Evolutionary conservation across 92 coral and sea anemone species (phyloP).

Genomic region (Porites lobata): DNA sequence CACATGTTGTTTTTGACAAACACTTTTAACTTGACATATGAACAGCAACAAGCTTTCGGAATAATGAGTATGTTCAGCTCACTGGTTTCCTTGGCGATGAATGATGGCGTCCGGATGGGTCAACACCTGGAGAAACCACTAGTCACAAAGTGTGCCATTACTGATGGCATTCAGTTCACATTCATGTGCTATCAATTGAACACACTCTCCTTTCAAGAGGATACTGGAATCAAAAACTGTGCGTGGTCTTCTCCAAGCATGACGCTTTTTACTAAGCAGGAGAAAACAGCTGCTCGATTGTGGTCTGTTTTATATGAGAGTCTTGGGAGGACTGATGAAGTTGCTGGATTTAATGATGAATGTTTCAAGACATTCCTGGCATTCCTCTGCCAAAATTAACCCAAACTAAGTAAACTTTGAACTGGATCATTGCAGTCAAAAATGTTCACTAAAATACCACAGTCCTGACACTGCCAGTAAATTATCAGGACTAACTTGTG

Average conservation of each 20-base stretch:
- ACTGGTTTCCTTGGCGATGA: conserved; percentile 84
- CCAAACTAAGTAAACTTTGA: neutral
- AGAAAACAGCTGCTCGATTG: conserved; percentile 28
- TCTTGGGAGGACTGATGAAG: conserved; percentile 57
- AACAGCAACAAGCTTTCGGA: conserved; percentile 85
- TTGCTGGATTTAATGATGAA: conserved; percentile 73
- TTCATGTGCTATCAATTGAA: conserved; percentile 95
- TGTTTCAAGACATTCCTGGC: conserved; percentile 80
- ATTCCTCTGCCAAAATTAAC: conserved; percentile 61
- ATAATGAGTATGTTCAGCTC: conserved; percentile 93
- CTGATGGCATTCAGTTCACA: conserved; percentile 78
- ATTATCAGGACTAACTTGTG: too few relatives aligned
- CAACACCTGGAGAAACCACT: conserved; percentile 84
- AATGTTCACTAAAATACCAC: neutral
- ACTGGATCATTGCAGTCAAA: neutral
- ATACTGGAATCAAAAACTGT: conserved; percentile 91
- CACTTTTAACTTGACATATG: conserved; percentile 70
- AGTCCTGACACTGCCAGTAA: neutral
- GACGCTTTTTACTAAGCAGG: conserved; percentile 46
- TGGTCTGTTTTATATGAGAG: conserved; percentile 76
- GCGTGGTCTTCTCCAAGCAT: conserved; percentile 84
- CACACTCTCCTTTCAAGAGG: conserved; percentile 95
- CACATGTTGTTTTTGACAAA: conserved; percentile 87
- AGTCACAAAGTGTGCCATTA: conserved; percentile 83
- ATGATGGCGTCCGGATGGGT: conserved; percentile 77